These are phyloP conservation scores for Agrotis segetum DNA, from an alignment of 2,888 invertebrate species.

Conservation along the genomic window DNA sequence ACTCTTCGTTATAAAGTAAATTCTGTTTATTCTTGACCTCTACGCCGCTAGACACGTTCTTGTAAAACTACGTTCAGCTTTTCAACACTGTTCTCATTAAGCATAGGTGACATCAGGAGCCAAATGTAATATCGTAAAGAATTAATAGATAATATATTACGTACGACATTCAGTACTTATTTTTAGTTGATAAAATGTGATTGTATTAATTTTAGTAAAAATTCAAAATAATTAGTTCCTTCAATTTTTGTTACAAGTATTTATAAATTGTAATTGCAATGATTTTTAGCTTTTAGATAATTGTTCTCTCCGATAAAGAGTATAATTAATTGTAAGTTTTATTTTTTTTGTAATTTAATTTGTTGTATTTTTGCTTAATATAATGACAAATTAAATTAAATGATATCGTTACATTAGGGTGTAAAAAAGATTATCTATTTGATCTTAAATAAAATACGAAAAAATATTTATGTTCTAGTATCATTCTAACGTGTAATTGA, in stretches of 20 bases:
- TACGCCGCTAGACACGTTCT: constrained; percentile 54
- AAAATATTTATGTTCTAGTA: constrained; percentile 91
- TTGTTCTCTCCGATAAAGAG: constrained; percentile 88
- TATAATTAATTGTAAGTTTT: constrained; percentile 88
- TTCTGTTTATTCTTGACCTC: constrained; percentile 58
- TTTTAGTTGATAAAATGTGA: constrained; percentile 87
- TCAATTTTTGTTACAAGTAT: constrained; percentile 88
- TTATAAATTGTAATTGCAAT: constrained; percentile 84
- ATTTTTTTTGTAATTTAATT: constrained; percentile 86
- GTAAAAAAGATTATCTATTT: constrained; percentile 91
- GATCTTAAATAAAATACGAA: constrained; percentile 90
- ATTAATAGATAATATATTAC: constrained; percentile 81
- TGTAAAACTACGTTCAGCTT: constrained; percentile 67
- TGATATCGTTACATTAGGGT: constrained; percentile 90
- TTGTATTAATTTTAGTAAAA: constrained; percentile 83
- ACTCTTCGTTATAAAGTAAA: constrained; percentile 63
- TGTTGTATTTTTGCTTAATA: constrained; percentile 89
- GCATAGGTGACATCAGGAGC: constrained; percentile 82
- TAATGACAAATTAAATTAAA: constrained; percentile 90
- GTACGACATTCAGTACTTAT: constrained; percentile 83
- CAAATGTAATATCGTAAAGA: constrained; percentile 87
- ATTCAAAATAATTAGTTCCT: constrained; percentile 89
- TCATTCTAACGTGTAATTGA: constrained; percentile 89
- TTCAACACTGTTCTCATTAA: constrained; percentile 72
- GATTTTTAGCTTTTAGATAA: constrained; percentile 84